Conservation (phyloP, 2,888 invertebrate species). For the Tinea trinotella region DNA sequence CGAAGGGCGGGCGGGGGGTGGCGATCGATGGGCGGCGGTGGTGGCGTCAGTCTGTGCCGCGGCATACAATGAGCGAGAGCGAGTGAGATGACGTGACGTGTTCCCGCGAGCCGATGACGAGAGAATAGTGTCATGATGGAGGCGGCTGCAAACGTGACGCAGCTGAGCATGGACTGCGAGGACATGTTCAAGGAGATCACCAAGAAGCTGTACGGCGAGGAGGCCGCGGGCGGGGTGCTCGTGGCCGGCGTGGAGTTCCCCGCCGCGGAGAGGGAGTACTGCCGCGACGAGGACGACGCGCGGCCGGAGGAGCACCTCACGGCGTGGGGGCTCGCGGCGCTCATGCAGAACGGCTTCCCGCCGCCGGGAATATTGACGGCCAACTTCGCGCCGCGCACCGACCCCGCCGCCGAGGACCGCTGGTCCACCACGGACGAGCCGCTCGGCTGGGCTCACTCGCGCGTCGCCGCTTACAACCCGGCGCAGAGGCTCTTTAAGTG, state of each 20-base stretch:
- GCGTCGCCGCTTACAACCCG: constrained; percentile 85
- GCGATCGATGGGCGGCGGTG: constrained; percentile 18
- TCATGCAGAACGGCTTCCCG: constrained; percentile 83
- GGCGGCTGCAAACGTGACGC: constrained; percentile 24
- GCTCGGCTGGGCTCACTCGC: constrained; percentile 82
- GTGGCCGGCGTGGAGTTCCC: constrained; percentile 62
- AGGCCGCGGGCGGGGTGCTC: constrained; percentile 56
- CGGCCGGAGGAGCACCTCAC: constrained; percentile 82
- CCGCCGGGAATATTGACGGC: constrained; percentile 76
- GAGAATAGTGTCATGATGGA: constrained; percentile 20
- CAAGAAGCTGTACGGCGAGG: constrained; percentile 91
- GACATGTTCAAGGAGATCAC: constrained; percentile 95
- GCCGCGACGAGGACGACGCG: constrained; percentile 51
- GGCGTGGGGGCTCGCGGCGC: constrained; percentile 81
- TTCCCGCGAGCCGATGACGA: constrained; percentile 24
- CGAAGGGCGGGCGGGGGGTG: constrained; percentile 18
- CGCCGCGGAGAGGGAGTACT: constrained; percentile 34
- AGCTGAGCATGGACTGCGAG: constrained; percentile 79
- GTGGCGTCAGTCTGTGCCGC: constrained; percentile 27
- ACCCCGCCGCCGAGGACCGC: constrained; percentile 64
- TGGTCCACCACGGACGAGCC: constrained; percentile 82
- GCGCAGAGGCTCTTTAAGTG: constrained; percentile 82
- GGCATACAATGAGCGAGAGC: constrained; percentile 21
- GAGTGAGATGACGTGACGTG: constrained; percentile 19
- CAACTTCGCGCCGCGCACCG: constrained; percentile 68